These are phyloP conservation scores for Hyphantria cunea DNA, from an alignment of 1,140 invertebrate genomes.

Conservation along the genomic window DNA sequence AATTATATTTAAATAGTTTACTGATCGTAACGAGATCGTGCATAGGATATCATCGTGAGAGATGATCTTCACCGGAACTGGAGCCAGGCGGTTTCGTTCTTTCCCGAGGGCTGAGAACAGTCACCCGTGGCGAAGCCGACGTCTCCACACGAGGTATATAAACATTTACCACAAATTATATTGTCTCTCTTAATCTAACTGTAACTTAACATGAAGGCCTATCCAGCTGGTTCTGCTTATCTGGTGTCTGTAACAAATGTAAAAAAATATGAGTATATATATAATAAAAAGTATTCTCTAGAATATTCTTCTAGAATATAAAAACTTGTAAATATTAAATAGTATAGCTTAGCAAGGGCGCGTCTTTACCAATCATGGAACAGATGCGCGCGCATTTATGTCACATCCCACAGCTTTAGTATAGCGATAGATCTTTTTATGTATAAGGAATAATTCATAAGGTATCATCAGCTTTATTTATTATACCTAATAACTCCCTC, in stretches of 20 bases:
- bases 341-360: constrained; percentile 30
- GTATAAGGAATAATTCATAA: too few relatives aligned
- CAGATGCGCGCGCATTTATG: constrained; percentile 54
- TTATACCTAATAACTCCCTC: constrained; percentile 32
- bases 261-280: constrained; percentile 45
- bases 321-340: not conserved
- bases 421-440: too few relatives aligned
- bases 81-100: constrained; percentile 41
- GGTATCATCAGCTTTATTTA: constrained; percentile 27
- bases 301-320: constrained; percentile 6
- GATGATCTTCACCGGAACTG: constrained; percentile 73
- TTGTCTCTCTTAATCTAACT: constrained; percentile 58
- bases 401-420: constrained; percentile 4
- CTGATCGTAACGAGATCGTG: constrained; percentile 80
- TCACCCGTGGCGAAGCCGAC: constrained; percentile 20
- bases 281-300: constrained; percentile 22
- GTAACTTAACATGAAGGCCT: constrained; percentile 74
- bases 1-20: constrained; percentile 68
- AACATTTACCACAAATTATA: constrained; percentile 69
- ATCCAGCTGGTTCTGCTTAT: constrained; percentile 78
- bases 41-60: constrained; percentile 77
- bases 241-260: constrained; percentile 78
- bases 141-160: constrained; percentile 58
- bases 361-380: constrained; percentile 46
- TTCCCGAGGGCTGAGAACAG: constrained; percentile 13